These are phyloP conservation scores for Bombyx mandarina DNA, from an alignment of 1,140 invertebrate genomes.

Conservation along the genomic window DNA sequence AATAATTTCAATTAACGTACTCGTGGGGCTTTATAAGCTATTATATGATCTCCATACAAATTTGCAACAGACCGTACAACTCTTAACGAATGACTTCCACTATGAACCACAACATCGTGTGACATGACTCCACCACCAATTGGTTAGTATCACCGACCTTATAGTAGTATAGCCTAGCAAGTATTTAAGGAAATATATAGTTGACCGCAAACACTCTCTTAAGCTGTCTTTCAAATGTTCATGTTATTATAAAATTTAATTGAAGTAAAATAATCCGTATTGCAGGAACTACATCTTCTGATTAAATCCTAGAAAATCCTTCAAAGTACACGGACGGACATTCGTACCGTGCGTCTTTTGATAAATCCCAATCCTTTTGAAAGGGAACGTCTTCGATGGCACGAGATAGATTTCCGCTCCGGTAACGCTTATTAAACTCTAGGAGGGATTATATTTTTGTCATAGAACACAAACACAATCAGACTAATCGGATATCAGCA, in stretches of 20 bases:
- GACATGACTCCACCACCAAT: no score
- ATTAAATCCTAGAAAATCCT: slow-evolving; percentile 56
- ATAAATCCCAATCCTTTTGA: slow-evolving; percentile 51
- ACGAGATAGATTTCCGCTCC: slow-evolving; percentile 24
- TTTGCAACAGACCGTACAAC: no score
- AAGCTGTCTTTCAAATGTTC: not conserved
- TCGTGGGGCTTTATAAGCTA: no score
- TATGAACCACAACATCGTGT: no score
- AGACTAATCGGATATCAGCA: slow-evolving; percentile 66
- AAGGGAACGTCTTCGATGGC: slow-evolving; percentile 35
- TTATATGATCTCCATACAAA: no score
- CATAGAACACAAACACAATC: slow-evolving; percentile 60
- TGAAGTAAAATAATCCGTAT: slow-evolving; percentile 53
- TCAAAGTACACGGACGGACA: slow-evolving; percentile 28
- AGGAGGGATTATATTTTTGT: slow-evolving; percentile 63
- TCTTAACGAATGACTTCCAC: no score
- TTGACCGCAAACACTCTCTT: no score
- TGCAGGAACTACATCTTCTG: slow-evolving; percentile 26
- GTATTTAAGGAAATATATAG: no score
- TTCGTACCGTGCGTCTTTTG: slow-evolving; percentile 41
- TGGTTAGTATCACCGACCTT: no score
- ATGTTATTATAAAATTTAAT: slow-evolving; percentile 3
- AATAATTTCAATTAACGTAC: no score
- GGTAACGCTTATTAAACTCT: slow-evolving; percentile 21
- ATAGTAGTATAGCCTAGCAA: no score